Percentiles rank a stretch among this genome's conserved stretches.
These are phyloP conservation scores for Oreamnos americanus DNA, from an alignment of 2,113 vertebrate genomes.

Conservation along the genomic window DNA sequence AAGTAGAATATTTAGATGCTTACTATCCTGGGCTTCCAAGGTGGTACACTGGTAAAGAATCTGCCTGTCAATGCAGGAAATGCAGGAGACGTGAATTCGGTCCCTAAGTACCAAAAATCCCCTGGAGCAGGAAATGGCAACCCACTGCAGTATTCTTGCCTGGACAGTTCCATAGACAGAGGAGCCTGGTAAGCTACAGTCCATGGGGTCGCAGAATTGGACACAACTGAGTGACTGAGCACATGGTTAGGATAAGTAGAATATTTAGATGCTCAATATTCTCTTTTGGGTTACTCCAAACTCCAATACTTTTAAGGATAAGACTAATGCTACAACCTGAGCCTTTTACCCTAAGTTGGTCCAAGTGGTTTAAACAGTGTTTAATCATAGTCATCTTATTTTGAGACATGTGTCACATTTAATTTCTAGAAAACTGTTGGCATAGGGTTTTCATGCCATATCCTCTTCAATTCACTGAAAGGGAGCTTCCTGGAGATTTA, in stretches of 20 bases:
- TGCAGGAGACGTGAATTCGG: background rate
- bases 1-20: background rate
- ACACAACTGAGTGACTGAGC: background rate
- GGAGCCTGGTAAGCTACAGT: background rate
- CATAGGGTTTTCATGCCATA: background rate
- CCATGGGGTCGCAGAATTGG: background rate
- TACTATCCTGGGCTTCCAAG: background rate
- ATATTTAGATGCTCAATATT: background rate
- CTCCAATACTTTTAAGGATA: slow-evolving; percentile 13
- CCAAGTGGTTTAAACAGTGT: background rate
- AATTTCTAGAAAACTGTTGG: background rate
- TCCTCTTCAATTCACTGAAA: background rate
- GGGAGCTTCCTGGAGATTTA: background rate
- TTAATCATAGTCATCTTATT: slow-evolving; percentile 20
- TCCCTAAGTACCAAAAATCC: background rate
- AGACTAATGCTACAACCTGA: background rate
- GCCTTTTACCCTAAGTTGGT: background rate
- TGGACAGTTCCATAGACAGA: background rate
- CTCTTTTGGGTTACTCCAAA: background rate
- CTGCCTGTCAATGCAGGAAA: background rate
- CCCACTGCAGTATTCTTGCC: background rate
- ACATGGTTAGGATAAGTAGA: background rate
- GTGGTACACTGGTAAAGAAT: background rate
- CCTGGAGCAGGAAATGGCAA: background rate
- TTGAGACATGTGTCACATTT: background rate